A percentile compares a stretch with the other conserved stretches of the same genome.
Evolutionary conservation across 1,140 invertebrate genomes (phyloP).

Genomic region (Pseudachorutes palmiensis): DNA sequence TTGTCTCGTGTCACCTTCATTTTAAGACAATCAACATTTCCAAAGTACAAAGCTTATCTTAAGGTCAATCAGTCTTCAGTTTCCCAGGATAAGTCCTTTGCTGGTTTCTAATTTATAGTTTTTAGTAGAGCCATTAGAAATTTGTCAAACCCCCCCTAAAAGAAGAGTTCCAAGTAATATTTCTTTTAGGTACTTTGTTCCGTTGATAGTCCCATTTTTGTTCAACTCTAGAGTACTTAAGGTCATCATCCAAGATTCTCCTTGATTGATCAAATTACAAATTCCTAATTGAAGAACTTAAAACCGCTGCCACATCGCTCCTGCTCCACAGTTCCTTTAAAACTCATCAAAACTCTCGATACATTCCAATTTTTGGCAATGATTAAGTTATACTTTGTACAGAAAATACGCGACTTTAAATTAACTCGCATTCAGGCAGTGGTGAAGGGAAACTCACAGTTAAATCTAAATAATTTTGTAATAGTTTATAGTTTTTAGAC

Average conservation of each 20-base stretch:
- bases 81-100: conserved; percentile 3
- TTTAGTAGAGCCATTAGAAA: neutral
- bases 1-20: neutral
- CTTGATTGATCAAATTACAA: neutral
- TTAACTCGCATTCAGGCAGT: no score
- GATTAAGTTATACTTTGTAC: no score
- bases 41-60: conserved; percentile 4
- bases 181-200: conserved; percentile 10
- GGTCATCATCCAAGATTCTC: neutral
- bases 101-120: neutral
- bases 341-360: neutral
- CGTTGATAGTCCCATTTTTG: conserved; percentile 1
- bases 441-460: no score
- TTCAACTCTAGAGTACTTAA: neutral
- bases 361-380: neutral
- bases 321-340: neutral
- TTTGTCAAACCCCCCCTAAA: neutral
- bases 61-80: conserved; percentile 4
- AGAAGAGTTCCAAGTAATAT: neutral
- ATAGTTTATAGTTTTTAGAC: no score
- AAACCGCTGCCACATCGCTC: neutral
- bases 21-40: neutral
- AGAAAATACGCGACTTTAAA: no score
- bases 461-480: no score
- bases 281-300: neutral